Base-by-base conservation (phyloP, 2,888 invertebrate genomes). In the Drosophila peninsularis region DNA sequence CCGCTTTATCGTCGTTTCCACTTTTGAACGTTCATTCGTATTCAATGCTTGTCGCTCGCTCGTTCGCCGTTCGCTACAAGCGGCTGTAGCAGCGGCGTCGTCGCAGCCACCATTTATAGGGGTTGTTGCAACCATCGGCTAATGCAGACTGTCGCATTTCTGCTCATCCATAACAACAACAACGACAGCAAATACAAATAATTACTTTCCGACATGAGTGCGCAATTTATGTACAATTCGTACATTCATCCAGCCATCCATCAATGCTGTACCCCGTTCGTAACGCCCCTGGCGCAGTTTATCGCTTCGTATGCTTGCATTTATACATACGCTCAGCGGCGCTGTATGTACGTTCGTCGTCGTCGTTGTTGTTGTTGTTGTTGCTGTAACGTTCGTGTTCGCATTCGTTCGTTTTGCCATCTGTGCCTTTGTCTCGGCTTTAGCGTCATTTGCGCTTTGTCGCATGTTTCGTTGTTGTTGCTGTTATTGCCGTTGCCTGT, bases 331-430 rank as follows among this genome's bases (percentile, higher is more conserved):
- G 24, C 45, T 55, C 39, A 41, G 34, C 17, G 30, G 27, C 32
- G 30, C 17, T 52, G 52, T 54, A 62, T 57, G 50, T 64, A 63
- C 81, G 78, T 62, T 77, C 68, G 70, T 64, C 17, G 30, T 30
- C 13, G 24, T 24, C 19, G 58, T 24, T 61, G 27, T 10, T n/a
- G 47, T n/a, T 30, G 47, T 47, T 47, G 47, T 47, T 66, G 62
- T 65, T 58, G 21, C 27, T 37, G 50, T 44, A 50, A 47, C 44
- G 60, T 75, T 75, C 66, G 82, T 79, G 69, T 65, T 80, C 62
- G 69, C 61, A 47, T 70, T 84, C 85, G 78, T 71, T 75, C 82
- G 82, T 71, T 85, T 74, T 76, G 66, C 82, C 78, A 80, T 80
- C 75, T 75, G 69, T 56, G 68, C 27, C 69, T 71, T 68, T 74